These are phyloP conservation scores for Semnornis frantzii DNA, from an alignment of 2,113 vertebrate species.

Conservation along the genomic window DNA sequence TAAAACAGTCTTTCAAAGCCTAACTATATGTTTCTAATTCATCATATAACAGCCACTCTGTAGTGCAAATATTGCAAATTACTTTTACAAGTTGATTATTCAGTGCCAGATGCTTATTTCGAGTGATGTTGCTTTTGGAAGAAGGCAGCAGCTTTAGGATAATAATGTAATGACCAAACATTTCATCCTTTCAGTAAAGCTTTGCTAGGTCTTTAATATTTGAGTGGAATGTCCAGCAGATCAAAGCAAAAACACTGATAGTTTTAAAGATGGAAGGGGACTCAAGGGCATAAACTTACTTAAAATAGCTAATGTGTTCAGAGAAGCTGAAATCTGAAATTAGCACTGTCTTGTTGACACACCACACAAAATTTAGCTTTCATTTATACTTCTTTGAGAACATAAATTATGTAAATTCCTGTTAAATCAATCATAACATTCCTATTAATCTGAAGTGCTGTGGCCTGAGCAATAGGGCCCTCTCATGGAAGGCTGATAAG, in stretches of 20 bases:
- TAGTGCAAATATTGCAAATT: neutral
- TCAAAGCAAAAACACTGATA: neutral
- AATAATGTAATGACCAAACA: neutral
- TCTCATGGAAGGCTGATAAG: too few species aligned
- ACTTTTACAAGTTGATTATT: neutral
- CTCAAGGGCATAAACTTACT: neutral
- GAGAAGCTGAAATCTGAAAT: neutral
- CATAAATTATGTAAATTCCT: neutral
- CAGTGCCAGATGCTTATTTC: neutral
- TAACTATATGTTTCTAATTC: neutral
- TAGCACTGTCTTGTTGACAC: neutral
- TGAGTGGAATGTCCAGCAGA: neutral
- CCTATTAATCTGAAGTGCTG: neutral
- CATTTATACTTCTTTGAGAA: neutral
- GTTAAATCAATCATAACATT: neutral
- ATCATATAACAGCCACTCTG: neutral
- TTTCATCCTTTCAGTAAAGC: neutral
- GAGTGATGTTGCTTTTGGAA: neutral
- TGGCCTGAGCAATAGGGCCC: too few species aligned
- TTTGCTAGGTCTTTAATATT: neutral
- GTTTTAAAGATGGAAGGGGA: neutral
- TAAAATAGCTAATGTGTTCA: neutral
- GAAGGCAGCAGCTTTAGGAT: neutral
- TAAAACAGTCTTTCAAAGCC: neutral
- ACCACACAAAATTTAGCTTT: neutral